phyloP scores from a whole-genome alignment of 2,113 vertebrate species.

The Symphodus melops region DNA sequence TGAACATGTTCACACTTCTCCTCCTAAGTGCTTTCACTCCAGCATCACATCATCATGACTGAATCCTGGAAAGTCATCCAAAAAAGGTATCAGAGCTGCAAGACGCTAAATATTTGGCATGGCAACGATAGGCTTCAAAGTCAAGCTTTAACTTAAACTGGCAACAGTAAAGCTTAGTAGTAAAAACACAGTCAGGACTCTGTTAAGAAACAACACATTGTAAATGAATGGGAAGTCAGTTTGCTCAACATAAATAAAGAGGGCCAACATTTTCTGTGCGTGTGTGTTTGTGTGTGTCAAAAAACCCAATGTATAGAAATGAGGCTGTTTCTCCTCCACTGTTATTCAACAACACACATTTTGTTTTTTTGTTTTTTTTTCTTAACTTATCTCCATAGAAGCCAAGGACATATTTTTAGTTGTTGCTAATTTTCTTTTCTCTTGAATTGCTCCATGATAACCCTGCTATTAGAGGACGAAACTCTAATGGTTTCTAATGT shows the following conservation, averaged over 20 bases:
- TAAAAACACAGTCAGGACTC: neutral
- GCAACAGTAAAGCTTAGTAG: neutral
- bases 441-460: constrained; percentile 19
- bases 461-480: constrained; percentile 50
- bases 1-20: constrained; percentile 55
- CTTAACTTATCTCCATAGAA: constrained; percentile 41
- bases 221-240: neutral
- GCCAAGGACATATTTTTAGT: neutral
- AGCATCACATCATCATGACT: constrained; percentile 53
- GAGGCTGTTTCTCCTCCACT: too few relatives aligned
- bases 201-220: neutral
- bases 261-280: too few relatives aligned
- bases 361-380: constrained; percentile 41
- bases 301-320: too few relatives aligned
- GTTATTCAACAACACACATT: too few relatives aligned
- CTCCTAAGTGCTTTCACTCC: constrained; percentile 34
- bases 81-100: constrained; percentile 28
- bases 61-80: constrained; percentile 46
- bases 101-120: constrained; percentile 46
- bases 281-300: too few relatives aligned
- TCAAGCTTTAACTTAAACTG: neutral
- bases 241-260: neutral
- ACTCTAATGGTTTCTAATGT: constrained; percentile 29
- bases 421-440: neutral
- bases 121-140: constrained; percentile 14